These are phyloP conservation scores for Lota lota DNA, from an alignment of 2,113 vertebrate genomes.

Conservation along the genomic window DNA sequence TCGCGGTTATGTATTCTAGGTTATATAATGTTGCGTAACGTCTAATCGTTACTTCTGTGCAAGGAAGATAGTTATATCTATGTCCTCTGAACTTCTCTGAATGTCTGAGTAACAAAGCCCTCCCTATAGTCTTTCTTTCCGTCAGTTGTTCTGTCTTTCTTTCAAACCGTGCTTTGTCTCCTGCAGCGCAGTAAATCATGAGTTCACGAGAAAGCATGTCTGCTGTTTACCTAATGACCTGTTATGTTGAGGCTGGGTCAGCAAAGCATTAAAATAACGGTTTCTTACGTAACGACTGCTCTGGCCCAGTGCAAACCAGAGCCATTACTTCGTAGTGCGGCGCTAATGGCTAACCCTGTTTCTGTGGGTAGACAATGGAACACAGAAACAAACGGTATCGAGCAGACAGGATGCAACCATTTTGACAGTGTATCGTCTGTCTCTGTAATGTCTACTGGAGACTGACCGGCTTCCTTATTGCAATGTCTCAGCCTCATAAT, in stretches of 20 bases:
- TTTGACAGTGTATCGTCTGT: no score
- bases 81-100: neutral
- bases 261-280: constrained; percentile 46
- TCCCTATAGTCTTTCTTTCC: neutral
- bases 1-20: constrained; percentile 21
- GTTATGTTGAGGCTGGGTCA: constrained; percentile 47
- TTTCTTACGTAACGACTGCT: constrained; percentile 54
- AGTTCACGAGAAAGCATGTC: constrained; percentile 21
- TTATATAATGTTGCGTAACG: constrained; percentile 59
- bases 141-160: neutral
- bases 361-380: constrained; percentile 7
- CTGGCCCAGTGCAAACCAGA: constrained; percentile 23
- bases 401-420: no score
- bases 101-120: neutral
- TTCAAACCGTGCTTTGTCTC: neutral
- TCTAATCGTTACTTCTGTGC: constrained; percentile 32
- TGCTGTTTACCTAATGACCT: constrained; percentile 34
- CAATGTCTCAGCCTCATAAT: no score
- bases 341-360: constrained; percentile 26
- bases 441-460: no score
- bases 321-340: constrained; percentile 23
- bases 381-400: no score
- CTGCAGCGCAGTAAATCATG: constrained; percentile 4
- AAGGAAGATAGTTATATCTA: neutral
- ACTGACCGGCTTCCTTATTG: no score